Conservation (phyloP, 2,113 vertebrate species). For the Pipra filicauda region DNA sequence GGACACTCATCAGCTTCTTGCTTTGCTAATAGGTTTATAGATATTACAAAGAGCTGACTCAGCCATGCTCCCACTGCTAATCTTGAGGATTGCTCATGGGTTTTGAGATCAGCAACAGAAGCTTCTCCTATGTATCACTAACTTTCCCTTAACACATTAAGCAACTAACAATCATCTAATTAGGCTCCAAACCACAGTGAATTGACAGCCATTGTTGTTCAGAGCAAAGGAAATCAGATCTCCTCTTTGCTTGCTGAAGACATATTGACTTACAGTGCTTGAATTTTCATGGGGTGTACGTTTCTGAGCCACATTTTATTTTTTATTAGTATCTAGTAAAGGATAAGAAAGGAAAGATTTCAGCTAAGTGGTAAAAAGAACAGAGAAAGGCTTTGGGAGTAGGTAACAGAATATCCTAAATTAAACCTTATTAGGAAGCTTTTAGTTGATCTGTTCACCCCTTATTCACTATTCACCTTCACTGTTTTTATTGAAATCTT, state of each 20-base stretch:
- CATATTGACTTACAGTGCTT: accelerated
- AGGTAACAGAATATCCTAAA: not conserved
- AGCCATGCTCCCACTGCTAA: not conserved
- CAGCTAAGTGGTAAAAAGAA: not conserved
- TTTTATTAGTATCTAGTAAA: not conserved
- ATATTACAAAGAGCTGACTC: not conserved
- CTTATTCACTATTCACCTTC: not conserved
- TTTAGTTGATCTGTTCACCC: not conserved
- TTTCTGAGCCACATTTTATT: not conserved
- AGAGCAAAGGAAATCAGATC: not conserved
- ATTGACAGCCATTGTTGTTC: not conserved
- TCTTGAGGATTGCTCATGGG: not conserved
- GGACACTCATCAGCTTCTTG: not conserved
- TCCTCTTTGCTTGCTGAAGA: not conserved
- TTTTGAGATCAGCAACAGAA: not conserved
- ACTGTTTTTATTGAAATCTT: not conserved
- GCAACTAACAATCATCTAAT: not conserved
- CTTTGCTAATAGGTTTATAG: not conserved
- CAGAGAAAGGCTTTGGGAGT: not conserved
- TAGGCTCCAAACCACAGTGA: not conserved
- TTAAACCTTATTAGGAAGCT: not conserved
- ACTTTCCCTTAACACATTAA: not conserved
- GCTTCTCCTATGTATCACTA: not conserved
- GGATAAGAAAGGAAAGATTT: not conserved
- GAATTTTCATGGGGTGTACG: not conserved